Evolutionary conservation across 2,113 vertebrate species (phyloP).

Genomic region (Ardeotis arabs): DNA sequence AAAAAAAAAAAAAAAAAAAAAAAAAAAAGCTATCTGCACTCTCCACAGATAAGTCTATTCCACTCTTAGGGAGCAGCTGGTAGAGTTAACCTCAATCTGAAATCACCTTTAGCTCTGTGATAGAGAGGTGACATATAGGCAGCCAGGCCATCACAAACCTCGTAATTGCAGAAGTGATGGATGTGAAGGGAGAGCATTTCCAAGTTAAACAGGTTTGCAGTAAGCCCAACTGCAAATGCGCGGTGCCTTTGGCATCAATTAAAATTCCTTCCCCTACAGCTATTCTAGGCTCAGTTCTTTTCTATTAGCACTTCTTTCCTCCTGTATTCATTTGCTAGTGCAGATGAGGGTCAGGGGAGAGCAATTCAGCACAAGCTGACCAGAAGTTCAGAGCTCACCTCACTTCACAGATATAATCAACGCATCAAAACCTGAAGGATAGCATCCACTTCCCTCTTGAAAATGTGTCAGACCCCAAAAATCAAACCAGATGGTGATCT

Average conservation of each 20-base stretch:
- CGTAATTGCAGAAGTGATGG: rapidly evolving
- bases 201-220: not conserved
- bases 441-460: not conserved
- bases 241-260: not conserved
- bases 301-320: not conserved
- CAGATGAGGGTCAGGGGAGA: not conserved
- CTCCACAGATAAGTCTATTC: not conserved
- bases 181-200: not conserved
- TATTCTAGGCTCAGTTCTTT: not conserved
- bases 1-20: not conserved
- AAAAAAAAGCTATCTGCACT: not conserved
- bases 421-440: not conserved
- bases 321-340: not conserved
- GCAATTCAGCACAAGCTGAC: not conserved
- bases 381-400: not conserved
- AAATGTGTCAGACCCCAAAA: not conserved
- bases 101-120: not conserved
- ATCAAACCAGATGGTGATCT: not conserved
- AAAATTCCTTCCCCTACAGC: not conserved
- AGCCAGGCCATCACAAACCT: not conserved
- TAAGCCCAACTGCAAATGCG: not conserved
- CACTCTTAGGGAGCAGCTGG: not conserved
- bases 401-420: not conserved
- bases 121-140: not conserved
- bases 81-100: not conserved